A percentile compares a stretch with the other conserved stretches of the same genome.
Evolutionary conservation across 2,113 vertebrate genomes (phyloP).

Genomic region (Spheniscus mendiculus): DNA sequence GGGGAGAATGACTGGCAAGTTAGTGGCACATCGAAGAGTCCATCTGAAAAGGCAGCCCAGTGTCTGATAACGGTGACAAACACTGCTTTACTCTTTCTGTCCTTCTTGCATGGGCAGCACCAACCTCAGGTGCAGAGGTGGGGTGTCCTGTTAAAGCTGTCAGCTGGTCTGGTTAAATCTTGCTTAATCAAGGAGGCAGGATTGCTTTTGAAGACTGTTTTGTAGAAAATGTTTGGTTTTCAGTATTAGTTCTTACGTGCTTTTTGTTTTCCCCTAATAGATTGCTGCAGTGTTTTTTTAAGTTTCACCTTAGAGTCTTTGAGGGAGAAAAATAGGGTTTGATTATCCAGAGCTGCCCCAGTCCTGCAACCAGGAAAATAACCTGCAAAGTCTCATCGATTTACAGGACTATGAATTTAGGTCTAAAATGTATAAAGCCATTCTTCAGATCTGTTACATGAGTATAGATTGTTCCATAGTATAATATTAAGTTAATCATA

Average conservation of each 20-base stretch:
- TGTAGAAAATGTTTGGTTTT: not conserved
- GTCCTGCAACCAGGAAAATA: not conserved
- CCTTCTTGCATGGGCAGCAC: not conserved
- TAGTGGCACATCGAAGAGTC: rapidly evolving
- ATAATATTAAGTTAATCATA: not conserved
- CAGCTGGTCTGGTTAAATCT: not conserved
- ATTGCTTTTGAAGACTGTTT: not conserved
- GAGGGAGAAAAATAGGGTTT: not conserved
- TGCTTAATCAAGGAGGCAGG: not conserved
- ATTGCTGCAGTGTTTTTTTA: not conserved
- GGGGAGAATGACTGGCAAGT: not conserved
- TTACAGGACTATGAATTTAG: not conserved
- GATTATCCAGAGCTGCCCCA: not conserved
- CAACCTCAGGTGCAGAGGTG: not conserved
- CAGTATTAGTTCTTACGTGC: not conserved
- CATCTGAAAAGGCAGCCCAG: not conserved
- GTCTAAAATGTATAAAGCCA: not conserved
- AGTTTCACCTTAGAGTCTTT: not conserved
- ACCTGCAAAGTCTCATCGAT: not conserved
- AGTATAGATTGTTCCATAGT: not conserved
- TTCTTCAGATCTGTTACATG: not conserved
- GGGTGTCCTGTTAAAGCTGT: not conserved
- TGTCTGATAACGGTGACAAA: not conserved
- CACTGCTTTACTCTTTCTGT: not conserved
- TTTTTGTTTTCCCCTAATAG: not conserved